Evolutionary conservation across 1,140 invertebrate genomes (phyloP), one percentile per base, ranked within the genome.

Genomic region (Condylostylus longicornis): DNA sequence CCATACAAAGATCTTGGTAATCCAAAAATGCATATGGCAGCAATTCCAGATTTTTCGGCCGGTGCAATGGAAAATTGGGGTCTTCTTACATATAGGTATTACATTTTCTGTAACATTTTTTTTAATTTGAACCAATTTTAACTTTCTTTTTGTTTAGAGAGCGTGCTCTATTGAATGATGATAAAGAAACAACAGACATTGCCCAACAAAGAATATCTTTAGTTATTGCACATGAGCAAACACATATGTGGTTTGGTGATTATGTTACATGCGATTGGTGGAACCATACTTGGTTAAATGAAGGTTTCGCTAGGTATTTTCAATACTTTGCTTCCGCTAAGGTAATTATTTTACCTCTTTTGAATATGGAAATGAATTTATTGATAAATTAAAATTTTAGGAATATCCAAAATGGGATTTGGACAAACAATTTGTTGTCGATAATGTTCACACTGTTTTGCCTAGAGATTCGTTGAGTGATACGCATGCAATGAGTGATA

Each of bases 1-100:
- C 25, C 25, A 30, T 6, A n/a, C 5, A 5, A 25, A 5, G 10
- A 13, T 17, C 17, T 14, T 14, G 29, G 18, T 18, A 29, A 20
- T 13, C 30, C 17, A 19, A 17, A 15, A 13, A 9, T 5, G 10
- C 4, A 81, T 42, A 67, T 82, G 48, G 71, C 75, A 18, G 69
- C 74, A 22, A 68, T 79, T 38, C 77, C 77, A 8, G 76, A 81
- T 61, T 88, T 87, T 58, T 60, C 65, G 2, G 71, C 79, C 3
- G 80, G 75, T 17, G 84, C 81, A 17, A 82, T 84, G 77, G 80
- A 84, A 53, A 81, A 83, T 58, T 84, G 78, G 71, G 72, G 71
- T 2, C 44, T 74, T 1, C 62, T 72, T 2, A 67, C 64, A 2
- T 27, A 27, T 13, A 27, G 25, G 25, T 27, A 5, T n/a, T n/a